Conservation (phyloP, 2,113 vertebrate species). For the Neolamprologus falcicula region DNA sequence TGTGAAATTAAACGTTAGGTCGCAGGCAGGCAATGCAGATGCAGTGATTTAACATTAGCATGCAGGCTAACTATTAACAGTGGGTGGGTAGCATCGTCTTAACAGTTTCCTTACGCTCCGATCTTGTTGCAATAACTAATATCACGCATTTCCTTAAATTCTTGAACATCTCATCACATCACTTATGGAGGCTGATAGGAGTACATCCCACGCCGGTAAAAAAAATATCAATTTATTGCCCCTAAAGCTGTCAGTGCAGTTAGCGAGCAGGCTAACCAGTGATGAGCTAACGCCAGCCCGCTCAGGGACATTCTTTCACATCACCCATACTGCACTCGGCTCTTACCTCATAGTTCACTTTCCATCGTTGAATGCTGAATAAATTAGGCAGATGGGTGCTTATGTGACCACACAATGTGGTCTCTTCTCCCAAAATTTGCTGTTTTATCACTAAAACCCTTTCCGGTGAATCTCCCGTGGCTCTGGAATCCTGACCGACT, state of each 20-base stretch:
- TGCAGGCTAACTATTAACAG: neutral
- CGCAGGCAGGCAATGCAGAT: conserved; percentile 8
- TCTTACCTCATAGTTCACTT: conserved; percentile 59
- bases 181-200: neutral
- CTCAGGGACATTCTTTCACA: conserved; percentile 50
- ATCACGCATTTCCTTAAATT: neutral
- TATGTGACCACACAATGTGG: neutral
- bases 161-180: neutral
- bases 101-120: neutral
- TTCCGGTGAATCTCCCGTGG: conserved; percentile 23
- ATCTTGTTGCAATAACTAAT: neutral
- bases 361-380: conserved; percentile 11
- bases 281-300: conserved; percentile 47
- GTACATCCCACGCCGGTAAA: neutral
- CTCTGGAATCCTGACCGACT: conserved; percentile 40
- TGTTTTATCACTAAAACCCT: conserved; percentile 16
- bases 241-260: neutral
- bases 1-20: neutral
- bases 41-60: conserved; percentile 55
- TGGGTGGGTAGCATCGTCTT: neutral
- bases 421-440: neutral
- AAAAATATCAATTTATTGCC: neutral
- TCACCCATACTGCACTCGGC: neutral
- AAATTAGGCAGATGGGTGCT: neutral
- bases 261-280: conserved; percentile 36